Base-by-base conservation (phyloP, 2,888 invertebrate genomes). In the Ferrisia virgata region DNA sequence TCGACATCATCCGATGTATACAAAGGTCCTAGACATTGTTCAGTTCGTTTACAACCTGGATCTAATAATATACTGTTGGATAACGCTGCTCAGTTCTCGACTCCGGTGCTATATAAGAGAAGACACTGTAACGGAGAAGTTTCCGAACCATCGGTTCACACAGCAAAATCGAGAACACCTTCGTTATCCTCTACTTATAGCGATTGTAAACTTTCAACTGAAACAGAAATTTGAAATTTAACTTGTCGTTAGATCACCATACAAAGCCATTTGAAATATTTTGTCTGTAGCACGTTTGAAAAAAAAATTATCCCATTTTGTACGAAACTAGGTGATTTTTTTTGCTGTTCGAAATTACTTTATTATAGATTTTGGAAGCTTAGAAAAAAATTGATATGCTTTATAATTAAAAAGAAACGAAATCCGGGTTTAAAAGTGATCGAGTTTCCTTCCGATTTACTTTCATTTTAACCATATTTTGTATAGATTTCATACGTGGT, bases 51-150 rank as follows among this genome's bases (percentile, higher is more conserved):
- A 87, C 94, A 94, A 87, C 93, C 93, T 6, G 94, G 94, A 6
- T 93, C 94, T 13, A 94, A 93, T 87, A 95, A 95, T 88, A 94
- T 95, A 87, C 89, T 95, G 5, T 89, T 95, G 31, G 95, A 95
- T 88, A 95, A 94, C 87, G 93, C 93, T 18, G 86, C 86, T 11
- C 85, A 85, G 15, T 87, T 86, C 36, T 87, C 87, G 78, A 92
- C 93, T 15, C 94, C 94, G 0, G 92, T 95, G 40, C 89, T 95
- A 58, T 95, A 94, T 87, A 93, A 93, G 31, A 89, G 88, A 80
- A 85, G 86, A 18, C 85, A 84, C 0, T 58, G 84, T 1, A 79
- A 82, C 25, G 84, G 80, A 22, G 85, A 85, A 13, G 80, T 31
- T 6, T 84, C 85, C 31, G 85, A 86, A 69, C 86, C 86, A 2